Conservation (phyloP, 2,113 vertebrate genomes). For the Percopsis transmontana region DNA sequence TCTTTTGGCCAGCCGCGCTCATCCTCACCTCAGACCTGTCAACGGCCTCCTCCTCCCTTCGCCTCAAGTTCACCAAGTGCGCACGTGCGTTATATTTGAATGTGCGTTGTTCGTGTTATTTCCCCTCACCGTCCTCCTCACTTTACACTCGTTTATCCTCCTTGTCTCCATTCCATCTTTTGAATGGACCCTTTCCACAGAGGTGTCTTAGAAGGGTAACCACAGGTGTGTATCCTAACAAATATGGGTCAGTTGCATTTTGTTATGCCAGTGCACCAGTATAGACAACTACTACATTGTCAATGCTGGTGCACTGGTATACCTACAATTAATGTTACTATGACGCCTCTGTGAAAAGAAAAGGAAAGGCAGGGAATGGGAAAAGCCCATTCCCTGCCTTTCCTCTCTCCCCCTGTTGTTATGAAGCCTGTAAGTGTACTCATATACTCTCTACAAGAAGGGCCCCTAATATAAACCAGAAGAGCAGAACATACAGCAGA, state of each 20-base stretch:
- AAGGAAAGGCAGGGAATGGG: no score
- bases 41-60: slow-evolving; percentile 32
- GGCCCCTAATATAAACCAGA: slow-evolving; percentile 25
- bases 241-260: no score
- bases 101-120: slow-evolving; percentile 26
- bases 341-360: no score
- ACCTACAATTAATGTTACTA: no score
- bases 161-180: slow-evolving; percentile 27
- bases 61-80: slow-evolving; percentile 25
- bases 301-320: no score
- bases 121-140: slow-evolving; percentile 13
- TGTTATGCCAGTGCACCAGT: no score
- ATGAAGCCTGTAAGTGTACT: slow-evolving; percentile 14
- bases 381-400: slow-evolving; percentile 3
- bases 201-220: no score
- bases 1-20: slow-evolving; percentile 58
- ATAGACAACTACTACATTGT: no score
- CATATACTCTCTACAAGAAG: slow-evolving; percentile 16
- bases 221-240: no score
- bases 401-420: slow-evolving; percentile 11
- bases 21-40: slow-evolving; percentile 57
- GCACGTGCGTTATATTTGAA: not conserved
- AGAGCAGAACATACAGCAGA: slow-evolving; percentile 11
- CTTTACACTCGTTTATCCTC: slow-evolving; percentile 14
- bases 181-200: no score